These are phyloP conservation scores for Lasioglossum leucozonium DNA, from an alignment of 2,888 invertebrate genomes.

Conservation along the genomic window DNA sequence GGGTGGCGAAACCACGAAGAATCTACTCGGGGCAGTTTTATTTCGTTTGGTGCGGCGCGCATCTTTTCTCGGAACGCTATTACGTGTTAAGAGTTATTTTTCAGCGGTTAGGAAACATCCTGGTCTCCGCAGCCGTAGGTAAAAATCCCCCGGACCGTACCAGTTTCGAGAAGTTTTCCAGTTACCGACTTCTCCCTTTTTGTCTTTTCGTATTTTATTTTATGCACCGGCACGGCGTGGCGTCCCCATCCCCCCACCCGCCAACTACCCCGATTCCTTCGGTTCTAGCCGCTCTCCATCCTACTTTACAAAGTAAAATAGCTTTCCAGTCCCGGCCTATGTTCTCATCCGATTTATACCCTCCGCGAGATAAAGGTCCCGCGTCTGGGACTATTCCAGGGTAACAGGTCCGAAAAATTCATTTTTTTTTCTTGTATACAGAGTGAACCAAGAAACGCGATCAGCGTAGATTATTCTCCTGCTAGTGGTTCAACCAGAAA, in stretches of 20 bases:
- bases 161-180: slow-evolving; percentile 59
- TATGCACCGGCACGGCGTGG: too few relatives aligned
- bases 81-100: slow-evolving; percentile 60
- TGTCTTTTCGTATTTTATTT: slow-evolving; percentile 19
- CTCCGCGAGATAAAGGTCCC: not conserved
- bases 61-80: slow-evolving; percentile 41
- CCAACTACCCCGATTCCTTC: not conserved
- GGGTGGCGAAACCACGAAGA: slow-evolving; percentile 28
- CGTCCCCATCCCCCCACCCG: not conserved
- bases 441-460: too few relatives aligned
- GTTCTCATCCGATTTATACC: slow-evolving; percentile 19
- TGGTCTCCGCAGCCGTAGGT: slow-evolving; percentile 47
- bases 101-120: slow-evolving; percentile 46
- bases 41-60: slow-evolving; percentile 35
- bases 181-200: slow-evolving; percentile 39
- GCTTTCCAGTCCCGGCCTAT: not conserved
- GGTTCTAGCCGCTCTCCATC: slow-evolving; percentile 15
- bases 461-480: too few relatives aligned
- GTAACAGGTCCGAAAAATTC: not conserved
- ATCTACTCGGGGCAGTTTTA: slow-evolving; percentile 45
- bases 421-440: not conserved
- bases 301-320: slow-evolving; percentile 14
- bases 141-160: slow-evolving; percentile 53
- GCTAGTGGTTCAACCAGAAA: too few relatives aligned
- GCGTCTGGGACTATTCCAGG: not conserved